These are phyloP conservation scores for Machimus rusticus DNA, from an alignment of 2,888 invertebrate species.

Conservation along the genomic window DNA sequence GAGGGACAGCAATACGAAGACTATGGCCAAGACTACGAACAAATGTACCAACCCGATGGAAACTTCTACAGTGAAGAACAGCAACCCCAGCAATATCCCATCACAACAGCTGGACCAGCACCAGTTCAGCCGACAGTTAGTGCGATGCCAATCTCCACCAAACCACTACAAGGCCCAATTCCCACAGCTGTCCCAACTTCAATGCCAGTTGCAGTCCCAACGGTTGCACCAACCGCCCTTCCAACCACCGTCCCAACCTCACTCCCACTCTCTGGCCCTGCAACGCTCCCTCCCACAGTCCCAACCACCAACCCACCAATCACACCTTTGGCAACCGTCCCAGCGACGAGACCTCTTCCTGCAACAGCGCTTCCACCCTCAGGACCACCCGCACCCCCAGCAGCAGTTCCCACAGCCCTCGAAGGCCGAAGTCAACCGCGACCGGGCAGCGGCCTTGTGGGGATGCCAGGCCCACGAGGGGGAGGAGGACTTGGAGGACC, in stretches of 20 bases:
- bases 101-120: slow-evolving; percentile 47
- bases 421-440: slow-evolving; percentile 59
- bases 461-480: slow-evolving; percentile 55
- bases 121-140: background rate
- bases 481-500: slow-evolving; percentile 51
- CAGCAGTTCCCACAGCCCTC: slow-evolving; percentile 43
- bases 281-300: slow-evolving; percentile 46
- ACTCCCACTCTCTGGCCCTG: slow-evolving; percentile 36
- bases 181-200: background rate
- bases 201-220: slow-evolving; percentile 46
- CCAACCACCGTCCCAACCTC: slow-evolving; percentile 57
- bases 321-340: slow-evolving; percentile 13
- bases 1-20: slow-evolving; percentile 44
- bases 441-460: slow-evolving; percentile 61
- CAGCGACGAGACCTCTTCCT: background rate
- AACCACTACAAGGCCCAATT: background rate
- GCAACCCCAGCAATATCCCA: slow-evolving; percentile 49
- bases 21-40: slow-evolving; percentile 43
- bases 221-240: slow-evolving; percentile 52
- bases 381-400: slow-evolving; percentile 42
- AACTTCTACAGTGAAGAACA: slow-evolving; percentile 34
- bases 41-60: slow-evolving; percentile 43
- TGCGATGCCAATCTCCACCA: background rate
- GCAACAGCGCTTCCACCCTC: slow-evolving; percentile 38
- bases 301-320: slow-evolving; percentile 5